Conservation (phyloP, 2,113 vertebrate species). For the Echinops telfairi region DNA sequence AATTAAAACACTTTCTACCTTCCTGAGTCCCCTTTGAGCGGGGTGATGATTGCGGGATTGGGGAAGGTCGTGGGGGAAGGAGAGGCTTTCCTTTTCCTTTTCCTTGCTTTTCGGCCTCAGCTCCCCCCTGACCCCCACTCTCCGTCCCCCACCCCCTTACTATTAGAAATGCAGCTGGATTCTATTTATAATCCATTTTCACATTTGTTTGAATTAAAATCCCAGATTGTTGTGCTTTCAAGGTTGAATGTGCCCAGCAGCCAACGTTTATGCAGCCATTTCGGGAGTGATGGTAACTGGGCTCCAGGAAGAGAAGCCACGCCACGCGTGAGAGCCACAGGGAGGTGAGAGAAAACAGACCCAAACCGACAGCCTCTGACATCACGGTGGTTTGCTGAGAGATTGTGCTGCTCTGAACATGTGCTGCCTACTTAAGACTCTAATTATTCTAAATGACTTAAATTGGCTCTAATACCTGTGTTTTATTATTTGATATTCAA, state of each 20-base stretch:
- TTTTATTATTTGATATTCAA: constrained; percentile 81
- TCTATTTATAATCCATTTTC: constrained; percentile 86
- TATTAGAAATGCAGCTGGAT: constrained; percentile 85
- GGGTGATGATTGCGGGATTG: constrained; percentile 27
- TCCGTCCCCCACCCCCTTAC: constrained; percentile 75
- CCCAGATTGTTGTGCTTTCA: constrained; percentile 86
- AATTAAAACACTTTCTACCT: constrained; percentile 81
- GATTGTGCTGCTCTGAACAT: constrained; percentile 70
- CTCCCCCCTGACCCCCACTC: constrained; percentile 70
- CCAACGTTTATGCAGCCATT: constrained; percentile 85
- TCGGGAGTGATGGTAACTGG: constrained; percentile 83
- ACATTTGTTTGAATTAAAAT: constrained; percentile 87
- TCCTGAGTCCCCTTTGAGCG: constrained; percentile 74
- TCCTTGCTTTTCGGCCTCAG: constrained; percentile 53
- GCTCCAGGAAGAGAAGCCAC: constrained; percentile 77
- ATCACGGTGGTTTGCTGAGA: constrained; percentile 72
- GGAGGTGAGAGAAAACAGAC: constrained; percentile 75
- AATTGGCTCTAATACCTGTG: constrained; percentile 76
- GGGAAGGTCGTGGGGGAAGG: constrained; percentile 64
- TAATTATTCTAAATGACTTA: constrained; percentile 82
- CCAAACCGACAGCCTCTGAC: constrained; percentile 69
- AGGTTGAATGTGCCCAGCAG: constrained; percentile 80
- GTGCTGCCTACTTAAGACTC: constrained; percentile 74
- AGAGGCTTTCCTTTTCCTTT: constrained; percentile 66
- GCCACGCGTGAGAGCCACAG: constrained; percentile 63